Evolutionary conservation across 2,113 vertebrate species (phyloP), one percentile per base, ranked within the genome.

Genomic region (Fukomys damarensis): DNA sequence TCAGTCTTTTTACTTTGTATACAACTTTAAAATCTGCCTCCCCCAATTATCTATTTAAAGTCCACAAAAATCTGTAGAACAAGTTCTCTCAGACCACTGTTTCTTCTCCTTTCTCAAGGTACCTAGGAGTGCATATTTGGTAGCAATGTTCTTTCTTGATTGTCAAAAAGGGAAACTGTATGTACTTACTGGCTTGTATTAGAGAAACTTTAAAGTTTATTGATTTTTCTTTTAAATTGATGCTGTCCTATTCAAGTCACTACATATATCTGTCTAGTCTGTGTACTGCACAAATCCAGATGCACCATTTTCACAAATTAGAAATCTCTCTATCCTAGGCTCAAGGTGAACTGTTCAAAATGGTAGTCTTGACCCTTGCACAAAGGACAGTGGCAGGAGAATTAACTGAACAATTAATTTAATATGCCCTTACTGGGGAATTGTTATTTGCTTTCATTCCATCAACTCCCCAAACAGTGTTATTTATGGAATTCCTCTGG

Each of bases 1-100:
- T 94, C 88, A 94, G 66, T 96, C 65, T 92, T 98, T 96, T 91
- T 65, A 35, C 56, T 82, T 94, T 82, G 87, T 80, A 20, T 92
- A 72, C 32, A 52, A 77, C 86, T 86, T 88, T 93, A 81, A 96
- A 96, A 89, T 61, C 56, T 32, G 77, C 54, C 58, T 96, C 92
- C 91, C 77, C 68, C 80, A 96, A 92, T 65, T 70, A 93, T 61
- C 93, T 72, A 76, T 93, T 92, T 82, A 68, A 97, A 76, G 59
- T 68, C 77, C 38, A 43, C 86, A 90, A 65, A 94, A 94, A 59
- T 82, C 82, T 93, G 28, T 88, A 89, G 61, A 76, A 43, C 14
- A 54, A 56, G 28, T 79, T 68, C 43, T 66, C 70, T 79, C 65
- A 61, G 70, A 65, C 28, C 61, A 80, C 10, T 38, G 30, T 65